Evolutionary conservation across 2,888 invertebrate species (phyloP), one percentile per base, ranked within the genome.

Genomic region (Lumbricus terrestris): DNA sequence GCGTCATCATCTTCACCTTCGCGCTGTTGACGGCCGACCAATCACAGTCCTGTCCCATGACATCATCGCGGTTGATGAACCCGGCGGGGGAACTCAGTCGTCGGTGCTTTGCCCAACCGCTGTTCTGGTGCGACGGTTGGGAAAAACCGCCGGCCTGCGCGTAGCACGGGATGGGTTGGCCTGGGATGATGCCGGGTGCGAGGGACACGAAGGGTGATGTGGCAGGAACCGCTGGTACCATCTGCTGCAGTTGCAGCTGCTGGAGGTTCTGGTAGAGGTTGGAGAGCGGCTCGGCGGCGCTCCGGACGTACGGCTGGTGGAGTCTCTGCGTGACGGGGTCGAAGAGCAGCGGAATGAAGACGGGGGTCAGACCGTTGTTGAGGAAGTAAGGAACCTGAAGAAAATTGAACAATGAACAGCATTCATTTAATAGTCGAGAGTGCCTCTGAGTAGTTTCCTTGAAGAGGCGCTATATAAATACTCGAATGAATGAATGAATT

Each of bases 211-310:
- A 83, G 13, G 83, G 83, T 15, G 34, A 3, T 34, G 85, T 0
- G 37, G 35, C 35, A 35, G 85, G 37, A 18, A 85, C 23, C 3
- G 85, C 85, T 18, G 85, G 85, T 35, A 85, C 85, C 85, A 85
- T 85, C 35, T 85, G 85, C 34, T 85, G 85, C 20, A 85, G 85
- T 20, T 85, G 85, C 34, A 85, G 85, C 34, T 85, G 85, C 85
- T 85, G 85, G 11, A 85, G 85, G 85, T 85, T 85, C 85, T 85
- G 85, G 85, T 85, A 85, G 85, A 85, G 85, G 35, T 37, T 85
- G 85, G 85, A 85, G 34, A 85, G 37, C 16, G 34, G 85, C 85
- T 85, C 85, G 16, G 82, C 16, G 83, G 35, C 5, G 8, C 85
- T 85, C 29, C 69, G 3, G 34, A 85, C 13, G 37, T 85, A 85